Base-by-base conservation (phyloP, 2,113 vertebrate genomes). In the Mungos mungo region DNA sequence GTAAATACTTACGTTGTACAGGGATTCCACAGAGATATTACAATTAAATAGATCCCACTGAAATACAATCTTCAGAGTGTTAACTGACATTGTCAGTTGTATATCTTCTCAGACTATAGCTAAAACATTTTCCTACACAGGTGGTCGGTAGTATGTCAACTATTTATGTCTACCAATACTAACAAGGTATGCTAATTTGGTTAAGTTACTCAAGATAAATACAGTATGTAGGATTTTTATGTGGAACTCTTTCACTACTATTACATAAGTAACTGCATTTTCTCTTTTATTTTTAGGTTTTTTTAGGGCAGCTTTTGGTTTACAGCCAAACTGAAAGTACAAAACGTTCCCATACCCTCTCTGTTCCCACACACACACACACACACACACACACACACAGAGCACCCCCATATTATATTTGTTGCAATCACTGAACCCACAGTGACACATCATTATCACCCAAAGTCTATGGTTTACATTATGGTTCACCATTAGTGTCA, bases 21-120 rank as follows among this genome's bases (percentile, higher is more conserved):
- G 18, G 83, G 65, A 88, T 93, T 97, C 87, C n/a, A 81, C 12
- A 50, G 86, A 69, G 80, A 98, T 50, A 88, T 60, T 45, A 80
- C 47, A 97, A 90, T 92, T 45, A 94, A 95, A n/a, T 90, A 35
- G 45, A 90, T 88, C 93, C 25, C 23, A 74, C 80, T 57, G 4
- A 66, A 87, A 84, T 86, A 90, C 60, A 95, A 79, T 81, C 45
- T 85, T 82, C 63, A 66, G 27, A 84, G 3, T 72, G 13, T 81
- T 95, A 95, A 72, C 63, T 81, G 77, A 50, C 47, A 88, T 85
- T 88, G 13, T 91, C 79, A 85, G 41, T 23, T 60, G 60, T 84
- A 47, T 72, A 79, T 84, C 8, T 50, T 88, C 18, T 90, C 76
- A 66, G 63, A 87, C 38, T 38, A 74, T 2, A 93, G 72, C 76